Evolutionary conservation across 2,113 vertebrate species (phyloP).

Genomic region (Turnix velox): DNA sequence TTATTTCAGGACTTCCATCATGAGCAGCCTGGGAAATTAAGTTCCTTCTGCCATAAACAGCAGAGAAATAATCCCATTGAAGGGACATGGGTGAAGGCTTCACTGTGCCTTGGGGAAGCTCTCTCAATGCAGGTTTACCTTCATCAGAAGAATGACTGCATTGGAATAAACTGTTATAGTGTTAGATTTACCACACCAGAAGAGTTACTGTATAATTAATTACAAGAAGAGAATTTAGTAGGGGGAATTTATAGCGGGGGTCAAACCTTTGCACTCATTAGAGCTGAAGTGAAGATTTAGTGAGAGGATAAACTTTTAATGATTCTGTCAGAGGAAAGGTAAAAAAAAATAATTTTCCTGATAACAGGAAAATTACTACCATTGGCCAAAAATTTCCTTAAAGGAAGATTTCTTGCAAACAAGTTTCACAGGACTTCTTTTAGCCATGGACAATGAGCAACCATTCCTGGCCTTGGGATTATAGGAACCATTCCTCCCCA

Average conservation of each 20-base stretch:
- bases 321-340: neutral
- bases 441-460: neutral
- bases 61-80: rapidly evolving
- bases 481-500: neutral
- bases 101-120: neutral
- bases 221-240: neutral
- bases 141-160: neutral
- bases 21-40: neutral
- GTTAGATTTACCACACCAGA: neutral
- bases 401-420: no score
- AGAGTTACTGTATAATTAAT: neutral
- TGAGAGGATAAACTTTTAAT: neutral
- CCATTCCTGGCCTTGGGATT: neutral
- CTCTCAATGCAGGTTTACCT: neutral
- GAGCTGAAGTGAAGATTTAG: neutral
- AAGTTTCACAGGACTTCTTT: neutral
- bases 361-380: neutral
- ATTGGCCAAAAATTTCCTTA: neutral
- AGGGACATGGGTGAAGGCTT: neutral
- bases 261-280: neutral
- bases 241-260: neutral
- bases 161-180: neutral
- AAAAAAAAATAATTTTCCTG: neutral
- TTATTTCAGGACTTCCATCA: neutral
- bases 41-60: neutral